Evolutionary conservation across 2,113 vertebrate genomes (phyloP).

Genomic region (Salvelinus fontinalis): DNA sequence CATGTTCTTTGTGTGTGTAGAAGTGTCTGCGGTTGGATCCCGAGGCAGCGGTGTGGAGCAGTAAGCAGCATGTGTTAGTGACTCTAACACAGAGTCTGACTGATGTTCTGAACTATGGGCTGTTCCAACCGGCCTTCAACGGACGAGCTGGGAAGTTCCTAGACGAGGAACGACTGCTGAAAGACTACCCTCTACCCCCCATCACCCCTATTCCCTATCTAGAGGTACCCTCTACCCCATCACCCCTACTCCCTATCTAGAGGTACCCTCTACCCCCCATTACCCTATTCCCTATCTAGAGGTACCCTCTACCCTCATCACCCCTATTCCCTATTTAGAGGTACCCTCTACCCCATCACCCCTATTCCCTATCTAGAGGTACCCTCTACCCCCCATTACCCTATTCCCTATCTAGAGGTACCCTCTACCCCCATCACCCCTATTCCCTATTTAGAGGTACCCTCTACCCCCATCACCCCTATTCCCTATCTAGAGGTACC

Average conservation of each 20-base stretch:
- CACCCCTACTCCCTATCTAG: conserved; percentile 88
- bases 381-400: conserved; percentile 82
- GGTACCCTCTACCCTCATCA: conserved; percentile 79
- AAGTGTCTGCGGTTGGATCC: conserved; percentile 95
- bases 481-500: conserved; percentile 84
- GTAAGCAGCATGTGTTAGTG: conserved; percentile 95
- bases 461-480: conserved; percentile 71
- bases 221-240: conserved; percentile 85
- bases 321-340: conserved; percentile 87
- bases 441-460: conserved; percentile 84
- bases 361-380: conserved; percentile 20
- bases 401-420: conserved; percentile 85
- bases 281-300: neutral
- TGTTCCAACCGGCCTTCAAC: conserved; percentile 95
- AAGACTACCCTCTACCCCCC: conserved; percentile 90
- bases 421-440: conserved; percentile 70
- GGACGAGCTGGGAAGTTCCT: conserved; percentile 96
- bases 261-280: conserved; percentile 62
- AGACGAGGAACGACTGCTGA: conserved; percentile 91
- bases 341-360: conserved; percentile 45
- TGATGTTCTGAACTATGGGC: conserved; percentile 97
- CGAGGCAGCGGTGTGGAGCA: conserved; percentile 90
- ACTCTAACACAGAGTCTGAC: conserved; percentile 94
- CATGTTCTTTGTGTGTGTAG: conserved; percentile 57
- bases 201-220: conserved; percentile 88